Base-by-base conservation (phyloP, 1,140 invertebrate genomes). In the Drosophila bocki region DNA sequence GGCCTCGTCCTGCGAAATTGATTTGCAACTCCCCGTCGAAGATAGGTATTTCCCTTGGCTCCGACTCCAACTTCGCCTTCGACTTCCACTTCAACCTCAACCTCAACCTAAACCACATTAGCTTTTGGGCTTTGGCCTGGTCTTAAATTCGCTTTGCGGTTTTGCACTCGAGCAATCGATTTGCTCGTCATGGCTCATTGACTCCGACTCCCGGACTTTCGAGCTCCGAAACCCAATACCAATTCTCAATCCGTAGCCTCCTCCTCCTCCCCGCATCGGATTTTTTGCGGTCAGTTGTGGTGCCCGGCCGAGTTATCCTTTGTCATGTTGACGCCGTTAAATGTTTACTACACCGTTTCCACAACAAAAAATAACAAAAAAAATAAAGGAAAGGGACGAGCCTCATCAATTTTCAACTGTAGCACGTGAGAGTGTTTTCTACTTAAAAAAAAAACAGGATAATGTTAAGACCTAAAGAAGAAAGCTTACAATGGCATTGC, bases 151-250 rank as follows among this genome's bases (percentile, higher is more conserved):
- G 69, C 71, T 78, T 79, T 80, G 84, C 50, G 80, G 77, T 65
- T 71, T 75, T 83, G 79, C 77, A 82, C 76, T 80, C 48, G 76
- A 80, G 61, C 80, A 88, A 87, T 88, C 84, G 84, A 87, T 87
- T 87, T 88, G 77, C 68, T 77, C 67, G 64, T 77, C 84, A 88
- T 78, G 84, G 84, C 84, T 87, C 84, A 87, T 87, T 87, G 84
- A 78, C 77, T 84, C 61, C 48, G 58, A 29, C 15, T 9, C 29
- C 58, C 48, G 13, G 19, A 11, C 41, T 19, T 42, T 8, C 3
- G 3, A 11, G 6, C 35, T 26, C 22, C 29, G 5, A n/a, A 19
- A 37, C 33, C 41, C 53, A 56, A 56, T 56, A 39, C 53, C 53
- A 17, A 39, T 39, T 8, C 19, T 29, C 53, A 15, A 9, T 39